A percentile compares a stretch with the other conserved stretches of the same genome.
Evolutionary conservation across 2,888 invertebrate species (phyloP).

Genomic region (Drosophila testacea): DNA sequence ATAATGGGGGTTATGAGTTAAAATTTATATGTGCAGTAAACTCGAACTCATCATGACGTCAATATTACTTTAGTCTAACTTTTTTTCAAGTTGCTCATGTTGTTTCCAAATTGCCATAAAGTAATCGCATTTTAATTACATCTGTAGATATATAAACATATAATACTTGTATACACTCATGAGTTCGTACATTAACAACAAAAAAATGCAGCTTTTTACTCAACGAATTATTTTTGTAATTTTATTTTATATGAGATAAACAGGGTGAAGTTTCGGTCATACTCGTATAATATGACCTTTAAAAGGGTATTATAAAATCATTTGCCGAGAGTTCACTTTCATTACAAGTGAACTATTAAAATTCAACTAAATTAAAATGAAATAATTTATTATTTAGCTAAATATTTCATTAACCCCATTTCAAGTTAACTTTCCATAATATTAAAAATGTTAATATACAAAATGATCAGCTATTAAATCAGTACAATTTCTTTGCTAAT

Average conservation of each 20-base stretch:
- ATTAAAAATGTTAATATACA: neutral
- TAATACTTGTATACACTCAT: neutral
- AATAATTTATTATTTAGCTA: slow-evolving; percentile 1
- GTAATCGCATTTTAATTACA: slow-evolving; percentile 44
- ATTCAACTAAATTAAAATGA: neutral
- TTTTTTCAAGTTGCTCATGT: slow-evolving; percentile 5
- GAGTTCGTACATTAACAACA: slow-evolving; percentile 11
- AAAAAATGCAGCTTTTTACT: slow-evolving; percentile 15
- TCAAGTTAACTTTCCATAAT: neutral
- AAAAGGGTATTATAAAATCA: neutral
- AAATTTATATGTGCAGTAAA: slow-evolving; percentile 52
- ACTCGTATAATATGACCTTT: slow-evolving; percentile 14
- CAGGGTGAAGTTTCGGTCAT: slow-evolving; percentile 11
- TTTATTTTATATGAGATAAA: neutral
- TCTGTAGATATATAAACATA: neutral
- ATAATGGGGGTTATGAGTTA: slow-evolving; percentile 30
- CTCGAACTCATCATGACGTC: slow-evolving; percentile 25
- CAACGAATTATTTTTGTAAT: slow-evolving; percentile 9
- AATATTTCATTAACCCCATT: slow-evolving; percentile 18
- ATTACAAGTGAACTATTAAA: neutral
- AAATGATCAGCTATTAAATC: neutral
- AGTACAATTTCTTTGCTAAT: neutral
- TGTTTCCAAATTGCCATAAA: slow-evolving; percentile 25
- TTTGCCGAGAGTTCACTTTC: slow-evolving; percentile 18
- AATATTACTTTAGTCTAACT: slow-evolving; percentile 30